These are phyloP conservation scores for Tenrec ecaudatus DNA, from an alignment of 2,113 vertebrate genomes.

Conservation along the genomic window DNA sequence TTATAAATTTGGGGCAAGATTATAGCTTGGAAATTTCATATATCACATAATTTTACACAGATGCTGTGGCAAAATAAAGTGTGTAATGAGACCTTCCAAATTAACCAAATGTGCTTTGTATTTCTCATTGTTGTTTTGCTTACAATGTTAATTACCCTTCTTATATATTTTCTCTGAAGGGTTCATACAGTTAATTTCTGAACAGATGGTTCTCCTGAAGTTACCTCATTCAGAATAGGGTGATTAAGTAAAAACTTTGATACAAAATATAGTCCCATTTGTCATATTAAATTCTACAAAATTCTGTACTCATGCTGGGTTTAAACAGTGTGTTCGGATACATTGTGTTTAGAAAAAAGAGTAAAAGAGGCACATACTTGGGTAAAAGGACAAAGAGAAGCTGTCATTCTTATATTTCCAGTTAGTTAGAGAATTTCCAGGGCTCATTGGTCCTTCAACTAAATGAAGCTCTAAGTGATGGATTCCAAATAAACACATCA, in stretches of 20 bases:
- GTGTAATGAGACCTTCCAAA: background rate
- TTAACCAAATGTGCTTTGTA: background rate
- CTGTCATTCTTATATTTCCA: constrained; percentile 32
- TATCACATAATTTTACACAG: background rate
- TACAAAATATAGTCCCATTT: background rate
- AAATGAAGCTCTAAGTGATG: background rate
- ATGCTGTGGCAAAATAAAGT: background rate
- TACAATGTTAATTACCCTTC: background rate
- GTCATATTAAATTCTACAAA: constrained; percentile 9
- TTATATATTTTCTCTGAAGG: constrained; percentile 38
- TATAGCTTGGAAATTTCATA: background rate
- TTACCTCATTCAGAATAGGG: constrained; percentile 18
- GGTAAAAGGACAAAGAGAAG: background rate
- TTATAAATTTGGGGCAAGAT: background rate
- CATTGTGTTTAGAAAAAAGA: background rate
- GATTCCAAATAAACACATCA: background rate
- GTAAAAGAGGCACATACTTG: background rate
- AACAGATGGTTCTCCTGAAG: constrained; percentile 33
- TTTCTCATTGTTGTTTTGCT: background rate
- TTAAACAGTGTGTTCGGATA: background rate
- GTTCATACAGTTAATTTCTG: constrained; percentile 39
- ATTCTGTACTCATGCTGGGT: background rate
- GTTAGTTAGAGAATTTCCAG: background rate
- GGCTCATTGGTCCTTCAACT: background rate
- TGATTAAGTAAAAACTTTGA: constrained; percentile 32